These are phyloP conservation scores for Triplophysa siluroides DNA, from an alignment of 2,113 vertebrate species.

Conservation along the genomic window DNA sequence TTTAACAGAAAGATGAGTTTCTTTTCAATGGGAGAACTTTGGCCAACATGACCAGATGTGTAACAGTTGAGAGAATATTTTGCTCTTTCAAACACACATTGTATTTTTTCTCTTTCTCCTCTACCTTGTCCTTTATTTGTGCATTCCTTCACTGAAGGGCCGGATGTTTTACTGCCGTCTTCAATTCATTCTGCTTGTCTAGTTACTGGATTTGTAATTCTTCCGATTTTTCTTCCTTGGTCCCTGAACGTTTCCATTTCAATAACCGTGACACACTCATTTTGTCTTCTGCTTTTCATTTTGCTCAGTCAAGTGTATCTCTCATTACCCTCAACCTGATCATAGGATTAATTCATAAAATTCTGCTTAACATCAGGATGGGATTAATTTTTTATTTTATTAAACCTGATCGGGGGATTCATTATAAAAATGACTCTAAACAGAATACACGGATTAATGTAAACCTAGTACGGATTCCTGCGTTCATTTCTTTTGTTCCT, in stretches of 20 bases:
- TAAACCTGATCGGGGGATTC: conserved; percentile 38
- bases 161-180: background rate
- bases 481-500: conserved; percentile 10
- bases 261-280: conserved; percentile 34
- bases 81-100: too few species aligned
- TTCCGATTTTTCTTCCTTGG: background rate
- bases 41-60: background rate
- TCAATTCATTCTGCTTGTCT: conserved; percentile 4
- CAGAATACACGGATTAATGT: conserved; percentile 31
- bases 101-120: conserved; percentile 14
- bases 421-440: conserved; percentile 20
- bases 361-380: conserved; percentile 31
- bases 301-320: conserved; percentile 34
- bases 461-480: conserved; percentile 17
- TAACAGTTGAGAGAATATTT: background rate
- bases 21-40: background rate
- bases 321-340: conserved; percentile 38
- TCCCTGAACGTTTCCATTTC: conserved; percentile 18
- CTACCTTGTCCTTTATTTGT: background rate
- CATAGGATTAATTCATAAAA: conserved; percentile 28
- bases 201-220: background rate
- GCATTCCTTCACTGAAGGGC: background rate
- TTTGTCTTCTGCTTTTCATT: conserved; percentile 29
- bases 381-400: conserved; percentile 39
- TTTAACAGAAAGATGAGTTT: background rate